Evolutionary conservation across 2,797 vertebrate genomes (phyloP).

Genomic region (Acanthurus leucopareius): DNA sequence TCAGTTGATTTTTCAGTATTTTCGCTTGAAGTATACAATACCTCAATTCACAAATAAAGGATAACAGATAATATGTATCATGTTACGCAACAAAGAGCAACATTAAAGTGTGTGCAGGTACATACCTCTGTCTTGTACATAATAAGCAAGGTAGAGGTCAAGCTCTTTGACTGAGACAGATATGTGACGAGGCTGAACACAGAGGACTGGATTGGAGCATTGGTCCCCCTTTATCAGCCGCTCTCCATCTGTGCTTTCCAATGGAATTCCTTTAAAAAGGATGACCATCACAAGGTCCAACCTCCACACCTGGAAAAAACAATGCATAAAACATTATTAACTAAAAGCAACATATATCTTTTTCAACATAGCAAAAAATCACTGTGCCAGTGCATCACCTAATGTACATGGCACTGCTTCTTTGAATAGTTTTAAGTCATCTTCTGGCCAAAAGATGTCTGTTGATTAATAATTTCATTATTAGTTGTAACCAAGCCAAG

Average conservation of each 20-base stretch:
- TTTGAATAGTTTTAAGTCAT: neutral
- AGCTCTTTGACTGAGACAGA: conserved; percentile 98
- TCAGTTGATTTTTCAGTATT: neutral
- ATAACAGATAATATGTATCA: neutral
- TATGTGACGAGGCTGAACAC: conserved; percentile 98
- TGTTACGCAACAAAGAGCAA: neutral
- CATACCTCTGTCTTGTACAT: conserved; percentile 95
- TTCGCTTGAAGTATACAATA: neutral
- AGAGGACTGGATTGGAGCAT: conserved; percentile 94
- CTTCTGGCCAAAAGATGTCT: neutral
- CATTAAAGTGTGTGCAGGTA: neutral
- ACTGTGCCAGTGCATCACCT: neutral
- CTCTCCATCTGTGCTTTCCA: conserved; percentile 99
- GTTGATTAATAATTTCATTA: neutral
- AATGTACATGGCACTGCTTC: neutral
- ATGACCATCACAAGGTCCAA: conserved; percentile 99
- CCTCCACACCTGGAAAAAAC: conserved; percentile 89
- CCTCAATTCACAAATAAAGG: neutral
- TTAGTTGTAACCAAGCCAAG: neutral
- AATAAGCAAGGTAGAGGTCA: conserved; percentile 98
- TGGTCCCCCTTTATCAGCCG: conserved; percentile 94
- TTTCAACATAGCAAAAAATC: neutral
- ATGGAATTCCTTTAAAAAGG: conserved; percentile 97
- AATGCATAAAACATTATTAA: neutral
- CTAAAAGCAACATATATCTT: neutral